These are phyloP conservation scores for Pachycephus smyrnensis DNA, from an alignment of 2,888 invertebrate genomes.

Conservation along the genomic window DNA sequence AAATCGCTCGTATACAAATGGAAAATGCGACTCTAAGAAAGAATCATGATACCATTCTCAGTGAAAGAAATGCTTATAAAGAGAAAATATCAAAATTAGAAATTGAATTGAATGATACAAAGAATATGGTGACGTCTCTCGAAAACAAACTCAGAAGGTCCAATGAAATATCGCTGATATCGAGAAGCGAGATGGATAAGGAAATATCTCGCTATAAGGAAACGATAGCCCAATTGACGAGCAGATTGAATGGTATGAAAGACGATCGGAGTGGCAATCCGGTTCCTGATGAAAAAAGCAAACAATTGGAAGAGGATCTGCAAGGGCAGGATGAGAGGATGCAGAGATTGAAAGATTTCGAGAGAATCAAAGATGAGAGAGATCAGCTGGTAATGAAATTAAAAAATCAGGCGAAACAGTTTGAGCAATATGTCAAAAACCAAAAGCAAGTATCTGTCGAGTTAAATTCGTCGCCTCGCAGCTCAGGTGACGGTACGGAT, in stretches of 20 bases:
- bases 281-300: conserved; percentile 46
- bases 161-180: conserved; percentile 29
- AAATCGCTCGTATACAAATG: conserved; percentile 37
- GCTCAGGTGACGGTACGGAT: conserved; percentile 47
- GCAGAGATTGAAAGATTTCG: conserved; percentile 48
- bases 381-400: conserved; percentile 73
- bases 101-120: conserved; percentile 61
- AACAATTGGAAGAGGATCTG: conserved; percentile 52
- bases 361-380: conserved; percentile 69
- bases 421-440: conserved; percentile 74
- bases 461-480: conserved; percentile 52
- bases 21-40: conserved; percentile 50
- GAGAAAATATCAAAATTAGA: conserved; percentile 72
- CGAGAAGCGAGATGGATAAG: conserved; percentile 42
- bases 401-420: conserved; percentile 74
- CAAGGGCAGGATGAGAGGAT: conserved; percentile 48
- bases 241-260: conserved; percentile 39
- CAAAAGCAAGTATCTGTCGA: conserved; percentile 66
- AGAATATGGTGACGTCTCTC: conserved; percentile 54
- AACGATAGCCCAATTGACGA: conserved; percentile 41
- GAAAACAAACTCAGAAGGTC: conserved; percentile 55
- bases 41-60: conserved; percentile 47
- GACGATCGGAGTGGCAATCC: conserved; percentile 37
- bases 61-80: conserved; percentile 54
- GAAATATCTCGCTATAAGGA: conserved; percentile 50